Evolutionary conservation across 2,113 vertebrate species (phyloP), one percentile per base, ranked within the genome.

Genomic region (Epinephelus moara): DNA sequence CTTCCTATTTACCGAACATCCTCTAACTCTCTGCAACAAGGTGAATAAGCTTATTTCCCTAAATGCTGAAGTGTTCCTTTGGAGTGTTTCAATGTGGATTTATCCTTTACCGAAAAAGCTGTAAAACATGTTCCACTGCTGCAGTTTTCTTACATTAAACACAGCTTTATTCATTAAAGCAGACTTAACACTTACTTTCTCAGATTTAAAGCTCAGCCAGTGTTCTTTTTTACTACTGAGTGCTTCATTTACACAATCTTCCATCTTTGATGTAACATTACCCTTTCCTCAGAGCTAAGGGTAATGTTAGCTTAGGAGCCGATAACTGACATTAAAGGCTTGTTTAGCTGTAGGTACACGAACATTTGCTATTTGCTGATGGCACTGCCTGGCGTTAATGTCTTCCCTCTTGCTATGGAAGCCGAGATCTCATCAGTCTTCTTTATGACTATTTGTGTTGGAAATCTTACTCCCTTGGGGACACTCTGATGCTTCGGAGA

Each of bases 381-480:
- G 77, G 85, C 69, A 30, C 9, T 33, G 84, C 74, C 75, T 73
- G 75, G 49, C 55, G 60, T 81, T 80, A 85, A 86, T 79, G 80
- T 79, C 57, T 63, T 63, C 66, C 27, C 70, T 86, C 19, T 57
- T 73, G 45, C 82, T 64, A 1, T 18, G 40, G 42, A 70, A 80
- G 89, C 81, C 1, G 56, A 85, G 75, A 88, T 85, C 55, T 86
- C 88, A 92, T 93, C 85, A 37, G 79, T 91, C 85, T 75, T 86
- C 79, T 92, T 93, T 89, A 93, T 89, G 86, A 85, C 85, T 88
- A 77, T 92, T 92, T 92, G 87, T 89, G 81, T 72, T 84, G 77
- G 69, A 89, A 85, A 81, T 84, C 84, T 19, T 75, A 73, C 55
- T 79, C 69, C 85, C 78, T 70, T 25, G 4, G 79, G 86, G 70